A percentile compares a stretch with the other conserved stretches of the same genome.
These are phyloP conservation scores for Gambusia holbrooki DNA, from an alignment of 2,113 vertebrate species.

Conservation along the genomic window DNA sequence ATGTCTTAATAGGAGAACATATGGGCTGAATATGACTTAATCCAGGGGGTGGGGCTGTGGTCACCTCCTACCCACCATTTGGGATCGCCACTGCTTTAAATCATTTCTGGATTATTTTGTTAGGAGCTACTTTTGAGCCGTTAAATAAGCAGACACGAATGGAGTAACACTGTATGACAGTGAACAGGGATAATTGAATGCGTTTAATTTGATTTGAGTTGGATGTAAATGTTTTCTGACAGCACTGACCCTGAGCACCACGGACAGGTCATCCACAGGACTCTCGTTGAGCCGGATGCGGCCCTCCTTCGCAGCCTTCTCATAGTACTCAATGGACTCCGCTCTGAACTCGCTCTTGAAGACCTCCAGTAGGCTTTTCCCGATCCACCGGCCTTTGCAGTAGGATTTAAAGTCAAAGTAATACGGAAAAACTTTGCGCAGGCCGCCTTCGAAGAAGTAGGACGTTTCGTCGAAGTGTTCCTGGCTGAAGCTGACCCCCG, in stretches of 20 bases:
- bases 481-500: constrained; percentile 87
- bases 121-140: no score
- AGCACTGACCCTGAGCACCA: constrained; percentile 88
- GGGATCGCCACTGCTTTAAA: no score
- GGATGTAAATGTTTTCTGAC: background rate
- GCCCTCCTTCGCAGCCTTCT: constrained; percentile 83
- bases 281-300: constrained; percentile 90
- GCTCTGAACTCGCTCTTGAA: constrained; percentile 91
- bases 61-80: no score
- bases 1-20: no score
- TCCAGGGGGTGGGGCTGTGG: no score
- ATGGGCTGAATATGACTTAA: no score
- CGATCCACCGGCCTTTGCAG: constrained; percentile 97
- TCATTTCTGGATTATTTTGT: no score
- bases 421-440: constrained; percentile 93
- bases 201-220: no score
- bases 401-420: constrained; percentile 94
- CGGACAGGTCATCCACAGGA: constrained; percentile 84
- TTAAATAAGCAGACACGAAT: no score
- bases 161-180: no score
- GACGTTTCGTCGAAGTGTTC: constrained; percentile 91
- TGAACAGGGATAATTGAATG: no score
- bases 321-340: constrained; percentile 87
- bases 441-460: constrained; percentile 91
- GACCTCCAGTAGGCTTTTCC: constrained; percentile 88